Evolutionary conservation across 2,797 vertebrate species (phyloP).

Genomic region (Paedocypris micromegethes): DNA sequence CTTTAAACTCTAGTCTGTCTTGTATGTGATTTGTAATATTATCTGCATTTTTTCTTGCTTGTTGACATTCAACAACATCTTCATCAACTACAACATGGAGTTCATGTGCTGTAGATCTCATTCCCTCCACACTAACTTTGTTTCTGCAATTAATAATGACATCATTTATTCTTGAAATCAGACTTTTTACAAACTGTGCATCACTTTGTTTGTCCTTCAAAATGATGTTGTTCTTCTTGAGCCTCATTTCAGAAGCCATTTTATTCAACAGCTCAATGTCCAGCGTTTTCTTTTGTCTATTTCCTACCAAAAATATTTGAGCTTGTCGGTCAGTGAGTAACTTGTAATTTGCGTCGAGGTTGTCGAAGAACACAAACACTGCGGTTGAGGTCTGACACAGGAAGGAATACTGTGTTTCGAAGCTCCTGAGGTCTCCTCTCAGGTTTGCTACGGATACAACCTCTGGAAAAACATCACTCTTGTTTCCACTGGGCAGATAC

Average conservation of each 20-base stretch:
- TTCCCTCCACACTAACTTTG: conserved; percentile 57
- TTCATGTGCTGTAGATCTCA: conserved; percentile 57
- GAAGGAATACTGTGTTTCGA: conserved; percentile 15
- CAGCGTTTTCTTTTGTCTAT: conserved; percentile 33
- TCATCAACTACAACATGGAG: conserved; percentile 69
- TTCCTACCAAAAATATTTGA: conserved; percentile 55
- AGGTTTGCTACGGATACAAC: conserved; percentile 53
- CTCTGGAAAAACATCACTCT: conserved; percentile 55
- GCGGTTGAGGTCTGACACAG: conserved; percentile 29
- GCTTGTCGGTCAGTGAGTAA: conserved; percentile 41
- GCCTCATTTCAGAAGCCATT: conserved; percentile 30
- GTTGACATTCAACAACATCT: conserved; percentile 61
- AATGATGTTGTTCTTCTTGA: conserved; percentile 50
- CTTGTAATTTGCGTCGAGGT: conserved; percentile 47
- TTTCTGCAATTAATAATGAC: conserved; percentile 28
- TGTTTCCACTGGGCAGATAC: conserved; percentile 57
- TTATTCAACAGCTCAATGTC: neutral
- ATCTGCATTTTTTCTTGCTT: conserved; percentile 55
- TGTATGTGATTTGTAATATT: conserved; percentile 58
- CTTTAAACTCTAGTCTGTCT: conserved; percentile 55
- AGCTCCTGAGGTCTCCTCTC: conserved; percentile 16
- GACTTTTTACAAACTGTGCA: conserved; percentile 50
- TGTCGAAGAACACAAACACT: conserved; percentile 33
- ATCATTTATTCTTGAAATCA: conserved; percentile 38
- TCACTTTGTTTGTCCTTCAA: conserved; percentile 53